Percentiles rank a stretch among this genome's conserved stretches.
phyloP scores from a whole-genome alignment of 1,140 invertebrate genomes.

The Tetragnatha versicolor region DNA sequence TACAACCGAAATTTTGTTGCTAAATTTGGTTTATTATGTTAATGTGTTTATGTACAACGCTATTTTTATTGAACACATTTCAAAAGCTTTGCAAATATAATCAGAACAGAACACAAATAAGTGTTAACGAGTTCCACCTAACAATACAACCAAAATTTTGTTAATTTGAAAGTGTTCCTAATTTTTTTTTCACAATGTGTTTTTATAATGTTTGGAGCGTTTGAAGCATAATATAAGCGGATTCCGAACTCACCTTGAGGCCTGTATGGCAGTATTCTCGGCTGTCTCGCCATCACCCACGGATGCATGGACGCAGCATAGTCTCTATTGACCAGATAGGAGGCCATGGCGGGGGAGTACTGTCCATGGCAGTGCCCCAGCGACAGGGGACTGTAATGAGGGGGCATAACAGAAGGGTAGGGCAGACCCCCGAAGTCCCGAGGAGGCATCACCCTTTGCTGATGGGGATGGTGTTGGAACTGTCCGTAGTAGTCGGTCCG shows the following conservation, averaged over 20 bases:
- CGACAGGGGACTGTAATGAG: conserved; percentile 16
- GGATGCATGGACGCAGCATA: conserved; percentile 17
- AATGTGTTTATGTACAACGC: no score
- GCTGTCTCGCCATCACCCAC: conserved; percentile 42
- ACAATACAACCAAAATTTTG: no score
- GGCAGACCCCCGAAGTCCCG: not conserved
- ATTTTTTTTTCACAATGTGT: no score
- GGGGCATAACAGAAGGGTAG: conserved; percentile 46
- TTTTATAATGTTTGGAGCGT: no score
- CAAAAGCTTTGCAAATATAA: no score
- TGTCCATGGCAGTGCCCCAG: conserved; percentile 45
- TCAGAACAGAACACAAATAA: no score
- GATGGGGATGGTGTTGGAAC: not conserved
- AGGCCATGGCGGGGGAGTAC: conserved; percentile 30
- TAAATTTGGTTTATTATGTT: no score
- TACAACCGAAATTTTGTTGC: no score
- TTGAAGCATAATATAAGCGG: no score
- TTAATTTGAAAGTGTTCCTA: no score
- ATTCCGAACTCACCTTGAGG: conserved; percentile 21
- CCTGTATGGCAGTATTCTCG: conserved; percentile 41
- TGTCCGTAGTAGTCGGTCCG: conserved; percentile 7
- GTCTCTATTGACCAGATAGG: conserved; percentile 50
- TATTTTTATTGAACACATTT: no score
- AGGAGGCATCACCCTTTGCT: conserved; percentile 12
- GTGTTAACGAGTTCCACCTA: no score